Conservation (phyloP, 2,113 vertebrate species). For the Pseudorhombus dupliciocellatus region DNA sequence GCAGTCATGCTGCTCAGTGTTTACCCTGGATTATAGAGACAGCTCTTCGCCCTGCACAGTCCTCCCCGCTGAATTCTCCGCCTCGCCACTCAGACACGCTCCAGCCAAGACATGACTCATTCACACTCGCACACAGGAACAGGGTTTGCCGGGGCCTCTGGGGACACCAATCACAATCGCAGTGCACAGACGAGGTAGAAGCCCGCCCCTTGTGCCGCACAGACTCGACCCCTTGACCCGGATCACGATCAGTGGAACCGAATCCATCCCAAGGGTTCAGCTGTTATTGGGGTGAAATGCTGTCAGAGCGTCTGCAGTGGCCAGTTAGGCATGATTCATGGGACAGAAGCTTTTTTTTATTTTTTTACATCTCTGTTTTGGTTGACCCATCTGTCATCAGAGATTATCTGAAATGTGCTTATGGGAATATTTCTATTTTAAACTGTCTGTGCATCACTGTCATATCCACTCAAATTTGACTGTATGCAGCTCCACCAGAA, state of each 20-base stretch:
- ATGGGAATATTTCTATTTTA: slow-evolving; percentile 24
- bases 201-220: slow-evolving; percentile 39
- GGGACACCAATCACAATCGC: slow-evolving; percentile 66
- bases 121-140: slow-evolving; percentile 65
- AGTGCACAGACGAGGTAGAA: slow-evolving; percentile 16
- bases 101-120: slow-evolving; percentile 76
- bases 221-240: slow-evolving; percentile 70
- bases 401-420: slow-evolving; percentile 29
- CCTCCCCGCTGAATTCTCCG: slow-evolving; percentile 70
- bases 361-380: slow-evolving; percentile 11
- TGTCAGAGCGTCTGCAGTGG: slow-evolving; percentile 45
- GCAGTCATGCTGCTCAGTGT: slow-evolving; percentile 80
- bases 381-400: slow-evolving; percentile 52
- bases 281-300: slow-evolving; percentile 57
- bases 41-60: slow-evolving; percentile 67
- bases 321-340: slow-evolving; percentile 41
- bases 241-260: slow-evolving; percentile 59
- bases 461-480: slow-evolving; percentile 2
- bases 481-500: neutral
- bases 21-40: slow-evolving; percentile 78
- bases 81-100: slow-evolving; percentile 78
- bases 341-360: slow-evolving; percentile 22
- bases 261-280: slow-evolving; percentile 47
- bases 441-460: slow-evolving; percentile 13
- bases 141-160: slow-evolving; percentile 48